Conservation (phyloP, 2,797 vertebrate species). For the Semaprochilodus insignis region DNA sequence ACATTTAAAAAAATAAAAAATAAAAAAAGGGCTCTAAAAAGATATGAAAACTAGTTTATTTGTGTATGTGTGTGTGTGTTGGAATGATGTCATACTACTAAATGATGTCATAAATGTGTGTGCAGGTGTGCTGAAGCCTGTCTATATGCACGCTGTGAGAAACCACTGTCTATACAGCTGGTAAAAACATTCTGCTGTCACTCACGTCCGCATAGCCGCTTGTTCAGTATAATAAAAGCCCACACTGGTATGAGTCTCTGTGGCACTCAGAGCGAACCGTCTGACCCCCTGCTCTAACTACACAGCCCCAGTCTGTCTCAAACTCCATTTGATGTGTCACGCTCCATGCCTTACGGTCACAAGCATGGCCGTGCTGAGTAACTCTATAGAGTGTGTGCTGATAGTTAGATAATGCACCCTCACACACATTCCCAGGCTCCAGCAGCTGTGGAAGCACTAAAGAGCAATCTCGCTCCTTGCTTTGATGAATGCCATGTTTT, state of each 20-base stretch:
- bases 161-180: slow-evolving; percentile 31
- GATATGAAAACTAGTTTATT: background rate
- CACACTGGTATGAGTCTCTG: slow-evolving; percentile 27
- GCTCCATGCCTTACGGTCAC: slow-evolving; percentile 28
- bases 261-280: slow-evolving; percentile 39
- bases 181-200: slow-evolving; percentile 34
- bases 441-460: slow-evolving; percentile 31
- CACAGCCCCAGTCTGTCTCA: slow-evolving; percentile 48
- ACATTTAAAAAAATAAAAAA: too few species aligned
- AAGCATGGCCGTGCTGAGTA: slow-evolving; percentile 44
- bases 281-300: slow-evolving; percentile 40
- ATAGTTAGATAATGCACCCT: slow-evolving; percentile 51
- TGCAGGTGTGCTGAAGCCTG: slow-evolving; percentile 25
- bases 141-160: slow-evolving; percentile 1
- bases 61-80: background rate
- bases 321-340: slow-evolving; percentile 51
- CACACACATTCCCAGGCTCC: slow-evolving; percentile 36
- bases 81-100: background rate
- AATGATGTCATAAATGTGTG: slow-evolving; percentile 11
- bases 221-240: slow-evolving; percentile 36
- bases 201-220: slow-evolving; percentile 33
- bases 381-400: slow-evolving; percentile 43
- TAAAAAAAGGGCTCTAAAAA: too few species aligned
- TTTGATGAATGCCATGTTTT: slow-evolving; percentile 57
- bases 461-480: slow-evolving; percentile 40